Base-by-base conservation (phyloP, 2,797 vertebrate genomes). In the Vireo griseus region DNA sequence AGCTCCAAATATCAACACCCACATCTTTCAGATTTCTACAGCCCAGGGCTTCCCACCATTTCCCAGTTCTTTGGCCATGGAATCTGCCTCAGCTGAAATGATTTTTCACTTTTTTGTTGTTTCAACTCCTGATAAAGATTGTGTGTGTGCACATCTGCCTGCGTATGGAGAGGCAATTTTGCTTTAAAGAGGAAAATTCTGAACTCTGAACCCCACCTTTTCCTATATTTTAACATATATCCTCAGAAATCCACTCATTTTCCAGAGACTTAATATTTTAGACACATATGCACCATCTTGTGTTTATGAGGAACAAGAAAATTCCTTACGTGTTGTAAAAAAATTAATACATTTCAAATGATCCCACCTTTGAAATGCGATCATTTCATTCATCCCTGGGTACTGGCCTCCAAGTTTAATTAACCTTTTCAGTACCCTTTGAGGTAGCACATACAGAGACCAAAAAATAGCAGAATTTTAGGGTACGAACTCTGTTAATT, bases 371-470 rank as follows among this genome's bases (percentile, higher is more conserved):
- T 80, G 71, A 16, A 29, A 31, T 54, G 29, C 58, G 78, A 72
- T 42, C 4, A 37, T 40, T 93, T 40, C 35, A 25, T 42, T 67
- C 76, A 63, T 35, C 63, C 80, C 75, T 69, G 55, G 31, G 62
- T 35, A n/a, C 18, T 15, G 47, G 29, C 19, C 75, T 63, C 75
- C 57, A 88, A 77, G 79, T 86, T 75, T 52, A 66, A 91, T 90
- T 62, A 76, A 91, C 75, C 85, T 89, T 76, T 82, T 76, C 87
- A 51, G 50, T 16, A 33, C 61, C 22, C 57, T 85, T 78, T 62
- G 71, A 58, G 37, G 72, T 10, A 59, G 72, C 40, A 50, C 37
- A 35, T 4, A 33, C 0, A 90, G 55, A 76, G 78, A 54, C 78
- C 40, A 50, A 54, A 40, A 78, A 54, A 68, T 0, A 61, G 75